Conservation (phyloP, 2,888 invertebrate genomes). For the Diaprepes abbreviatus region DNA sequence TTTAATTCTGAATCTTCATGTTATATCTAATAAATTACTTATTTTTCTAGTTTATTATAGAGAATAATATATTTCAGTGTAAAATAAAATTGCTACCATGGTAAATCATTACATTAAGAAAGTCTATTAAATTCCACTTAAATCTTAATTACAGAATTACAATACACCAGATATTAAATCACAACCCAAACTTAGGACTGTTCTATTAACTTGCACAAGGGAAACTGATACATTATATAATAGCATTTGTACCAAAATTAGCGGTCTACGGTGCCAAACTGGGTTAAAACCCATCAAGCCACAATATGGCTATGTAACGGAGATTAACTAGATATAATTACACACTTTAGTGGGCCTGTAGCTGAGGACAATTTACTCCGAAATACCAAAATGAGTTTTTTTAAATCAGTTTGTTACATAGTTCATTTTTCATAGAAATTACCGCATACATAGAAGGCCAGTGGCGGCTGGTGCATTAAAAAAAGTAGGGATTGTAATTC, state of each 20-base stretch:
- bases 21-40: too few species aligned
- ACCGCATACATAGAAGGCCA: too few species aligned
- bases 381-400: too few species aligned
- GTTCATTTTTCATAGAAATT: too few species aligned
- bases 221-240: neutral
- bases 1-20: too few species aligned
- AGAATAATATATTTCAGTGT: too few species aligned
- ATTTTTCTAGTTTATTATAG: too few species aligned
- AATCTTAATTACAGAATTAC: neutral
- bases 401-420: too few species aligned
- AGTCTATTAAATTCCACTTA: neutral
- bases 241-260: conserved; percentile 12
- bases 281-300: neutral
- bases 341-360: neutral
- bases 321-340: conserved; percentile 7
- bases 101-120: too few species aligned
- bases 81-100: too few species aligned
- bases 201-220: neutral
- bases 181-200: neutral
- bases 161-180: neutral
- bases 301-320: conserved; percentile 12
- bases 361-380: neutral
- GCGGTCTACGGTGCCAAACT: conserved; percentile 10
- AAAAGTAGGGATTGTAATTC: too few species aligned
- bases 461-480: too few species aligned